phyloP scores from a whole-genome alignment of 2,888 invertebrate genomes.

The Zhengitettix transpicula region DNA sequence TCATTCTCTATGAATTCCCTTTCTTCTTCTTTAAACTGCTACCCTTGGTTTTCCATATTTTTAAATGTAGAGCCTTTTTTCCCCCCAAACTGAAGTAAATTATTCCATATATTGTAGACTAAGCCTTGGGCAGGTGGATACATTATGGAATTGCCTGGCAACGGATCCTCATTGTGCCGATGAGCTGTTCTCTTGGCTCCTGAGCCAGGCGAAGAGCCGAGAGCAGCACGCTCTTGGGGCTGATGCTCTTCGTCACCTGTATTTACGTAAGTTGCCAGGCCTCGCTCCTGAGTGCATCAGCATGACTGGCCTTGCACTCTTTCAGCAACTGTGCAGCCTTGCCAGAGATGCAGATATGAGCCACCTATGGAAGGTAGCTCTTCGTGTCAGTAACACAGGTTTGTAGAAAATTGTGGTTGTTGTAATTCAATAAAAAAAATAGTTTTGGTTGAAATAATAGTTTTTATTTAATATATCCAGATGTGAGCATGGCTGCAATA shows the following conservation, averaged over 20 bases:
- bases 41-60: not conserved
- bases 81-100: not conserved
- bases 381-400: slow-evolving; percentile 75
- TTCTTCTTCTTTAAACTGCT: not conserved
- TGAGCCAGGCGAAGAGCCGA: slow-evolving; percentile 73
- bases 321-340: slow-evolving; percentile 79
- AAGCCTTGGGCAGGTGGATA: slow-evolving; percentile 77
- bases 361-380: slow-evolving; percentile 85
- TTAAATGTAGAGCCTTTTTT: not conserved
- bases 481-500: slow-evolving; percentile 88
- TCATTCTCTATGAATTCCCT: not conserved
- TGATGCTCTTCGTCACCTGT: slow-evolving; percentile 73
- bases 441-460: not conserved
- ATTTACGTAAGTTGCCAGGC: slow-evolving; percentile 76
- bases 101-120: slow-evolving; percentile 30
- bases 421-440: not conserved
- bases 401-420: slow-evolving; percentile 1
- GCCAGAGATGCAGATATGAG: slow-evolving; percentile 80
- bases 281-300: slow-evolving; percentile 77
- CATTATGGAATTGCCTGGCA: slow-evolving; percentile 80
- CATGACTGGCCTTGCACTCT: slow-evolving; percentile 78
- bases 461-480: slow-evolving; percentile 24
- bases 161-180: slow-evolving; percentile 74
- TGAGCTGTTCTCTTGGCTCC: slow-evolving; percentile 83
- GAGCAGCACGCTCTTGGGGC: slow-evolving; percentile 81